Evolutionary conservation across 2,113 vertebrate species (phyloP).

Genomic region (Misgurnus mizolepis): DNA sequence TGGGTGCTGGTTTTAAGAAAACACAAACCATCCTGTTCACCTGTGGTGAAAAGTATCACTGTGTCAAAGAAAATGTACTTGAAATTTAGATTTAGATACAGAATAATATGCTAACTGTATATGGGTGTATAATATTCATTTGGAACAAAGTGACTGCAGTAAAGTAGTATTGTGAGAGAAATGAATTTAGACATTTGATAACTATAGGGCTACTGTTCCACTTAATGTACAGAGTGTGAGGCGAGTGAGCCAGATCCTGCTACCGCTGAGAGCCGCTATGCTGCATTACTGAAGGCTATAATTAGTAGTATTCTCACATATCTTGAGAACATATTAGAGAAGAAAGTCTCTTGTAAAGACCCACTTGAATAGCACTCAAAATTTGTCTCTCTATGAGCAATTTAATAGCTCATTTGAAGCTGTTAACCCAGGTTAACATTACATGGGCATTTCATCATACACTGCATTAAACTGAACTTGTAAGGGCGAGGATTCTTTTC

Average conservation of each 20-base stretch:
- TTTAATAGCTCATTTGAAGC: constrained; percentile 73
- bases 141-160: background rate
- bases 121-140: background rate
- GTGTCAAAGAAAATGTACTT: background rate
- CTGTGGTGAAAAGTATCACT: constrained; percentile 1
- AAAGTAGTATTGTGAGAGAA: constrained; percentile 49
- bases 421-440: constrained; percentile 73
- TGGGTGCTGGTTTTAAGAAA: background rate
- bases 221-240: constrained; percentile 46
- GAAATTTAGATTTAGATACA: background rate
- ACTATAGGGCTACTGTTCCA: constrained; percentile 65
- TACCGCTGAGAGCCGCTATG: constrained; percentile 58
- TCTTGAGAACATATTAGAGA: constrained; percentile 68
- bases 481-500: constrained; percentile 21
- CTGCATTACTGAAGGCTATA: constrained; percentile 64
- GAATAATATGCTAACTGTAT: background rate
- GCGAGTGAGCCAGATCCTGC: constrained; percentile 54
- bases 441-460: constrained; percentile 64
- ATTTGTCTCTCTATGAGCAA: constrained; percentile 67
- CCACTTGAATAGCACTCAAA: constrained; percentile 70
- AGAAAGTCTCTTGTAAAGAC: constrained; percentile 68
- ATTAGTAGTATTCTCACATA: constrained; percentile 74
- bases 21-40: background rate
- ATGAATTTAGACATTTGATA: constrained; percentile 65
- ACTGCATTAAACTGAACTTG: constrained; percentile 61